Percentiles rank a stretch among this genome's conserved stretches.
Conservation (phyloP, 2,888 invertebrate genomes). For the Xestia sexstrigata region DNA sequence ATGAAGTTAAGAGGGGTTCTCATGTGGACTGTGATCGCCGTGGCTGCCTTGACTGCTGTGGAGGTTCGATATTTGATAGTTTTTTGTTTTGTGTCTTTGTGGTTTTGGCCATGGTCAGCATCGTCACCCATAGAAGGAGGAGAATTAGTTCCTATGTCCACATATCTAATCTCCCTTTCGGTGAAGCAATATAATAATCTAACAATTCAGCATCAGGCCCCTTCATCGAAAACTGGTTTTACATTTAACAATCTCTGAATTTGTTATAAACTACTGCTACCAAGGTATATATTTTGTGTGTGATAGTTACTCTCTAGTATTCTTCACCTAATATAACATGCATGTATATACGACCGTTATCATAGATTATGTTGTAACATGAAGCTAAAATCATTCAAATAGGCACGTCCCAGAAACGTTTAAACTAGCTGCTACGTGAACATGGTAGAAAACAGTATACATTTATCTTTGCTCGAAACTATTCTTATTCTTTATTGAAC, state of each 20-base stretch:
- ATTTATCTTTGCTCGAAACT: not conserved
- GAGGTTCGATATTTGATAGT: constrained; percentile 75
- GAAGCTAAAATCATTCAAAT: constrained; percentile 12
- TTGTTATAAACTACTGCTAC: not conserved
- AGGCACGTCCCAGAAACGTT: constrained; percentile 25
- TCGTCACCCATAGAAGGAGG: not conserved
- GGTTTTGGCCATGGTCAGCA: not conserved
- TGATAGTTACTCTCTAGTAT: not conserved
- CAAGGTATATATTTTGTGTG: not conserved
- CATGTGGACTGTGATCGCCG: constrained; percentile 69
- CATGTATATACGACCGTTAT: not conserved
- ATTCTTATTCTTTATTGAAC: no score
- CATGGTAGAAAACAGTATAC: not conserved
- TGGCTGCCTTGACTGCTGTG: constrained; percentile 70
- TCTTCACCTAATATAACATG: not conserved
- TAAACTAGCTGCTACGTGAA: not conserved
- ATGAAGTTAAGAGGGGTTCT: constrained; percentile 81
- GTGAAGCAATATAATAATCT: not conserved
- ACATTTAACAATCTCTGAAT: not conserved
- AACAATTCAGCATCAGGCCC: not conserved
- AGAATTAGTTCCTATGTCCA: not conserved
- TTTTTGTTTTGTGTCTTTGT: constrained; percentile 13
- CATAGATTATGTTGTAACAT: constrained; percentile 21
- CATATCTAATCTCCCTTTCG: not conserved
- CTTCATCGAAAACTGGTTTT: not conserved